Evolutionary conservation across 2,113 vertebrate genomes (phyloP), one percentile per base, ranked within the genome.

Genomic region (Agelaius tricolor): DNA sequence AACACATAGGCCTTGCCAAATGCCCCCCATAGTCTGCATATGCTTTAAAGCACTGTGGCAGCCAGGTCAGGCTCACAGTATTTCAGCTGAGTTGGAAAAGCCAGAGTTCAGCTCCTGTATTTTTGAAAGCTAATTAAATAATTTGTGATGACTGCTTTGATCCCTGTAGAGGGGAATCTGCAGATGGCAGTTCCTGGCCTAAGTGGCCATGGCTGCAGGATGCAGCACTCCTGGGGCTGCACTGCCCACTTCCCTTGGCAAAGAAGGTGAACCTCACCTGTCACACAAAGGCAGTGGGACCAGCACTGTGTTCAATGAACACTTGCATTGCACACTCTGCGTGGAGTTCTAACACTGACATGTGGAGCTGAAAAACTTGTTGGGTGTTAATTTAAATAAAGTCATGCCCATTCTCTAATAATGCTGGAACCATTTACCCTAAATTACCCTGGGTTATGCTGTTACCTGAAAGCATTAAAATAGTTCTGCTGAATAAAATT

Each of bases 101-200:
- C 80, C 22, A 2, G 66, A 94, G 96, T 95, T 97, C 95, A 96
- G 18, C 80, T 93, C 85, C n/a, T 92, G 80, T 96, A 52, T 93
- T 97, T 97, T 89, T 84, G 89, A 96, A 96, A 95, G 91, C 91
- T 96, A 96, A 97, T 97, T 90, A 96, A 97, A 90, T 97, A 88
- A 97, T 97, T 96, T 90, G 87, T 96, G 97, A 89, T 51, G 55
- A 92, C 87, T 91, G 94, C 62, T 83, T 94, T 95, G 90, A 91
- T 91, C 55, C 67, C 91, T 87, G 71, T 76, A 10, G n/a, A 89
- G 69, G 76, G 82, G 51, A 72, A 72, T 80, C 80, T 90, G 43
- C 41, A 58, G 54, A 66, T 95, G 94, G 92, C 89, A 97, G 91
- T 95, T 97, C 89, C 91, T 93, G 88, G 83, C 84, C 6, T 84